These are phyloP conservation scores for Leptopilina clavipes DNA, from an alignment of 1,140 invertebrate species.

Conservation along the genomic window DNA sequence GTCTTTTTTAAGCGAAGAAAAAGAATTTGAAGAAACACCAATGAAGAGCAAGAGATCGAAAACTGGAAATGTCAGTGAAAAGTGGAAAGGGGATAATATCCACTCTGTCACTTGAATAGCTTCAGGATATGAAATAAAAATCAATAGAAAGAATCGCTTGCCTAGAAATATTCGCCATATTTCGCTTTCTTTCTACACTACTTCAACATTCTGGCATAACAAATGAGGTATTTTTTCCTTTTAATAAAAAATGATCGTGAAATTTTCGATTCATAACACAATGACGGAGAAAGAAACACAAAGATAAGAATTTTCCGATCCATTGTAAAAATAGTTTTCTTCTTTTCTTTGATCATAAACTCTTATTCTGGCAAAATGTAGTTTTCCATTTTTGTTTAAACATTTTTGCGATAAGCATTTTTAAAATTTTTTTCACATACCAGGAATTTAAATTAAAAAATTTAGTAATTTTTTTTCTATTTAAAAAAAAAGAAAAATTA, in stretches of 20 bases:
- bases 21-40: conserved; percentile 33
- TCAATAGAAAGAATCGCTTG: conserved; percentile 63
- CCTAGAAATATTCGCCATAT: conserved; percentile 61
- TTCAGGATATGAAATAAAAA: conserved; percentile 65
- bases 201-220: conserved; percentile 1
- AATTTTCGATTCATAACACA: neutral
- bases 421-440: too few relatives aligned
- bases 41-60: conserved; percentile 31
- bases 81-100: conserved; percentile 44
- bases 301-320: neutral
- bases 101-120: conserved; percentile 49
- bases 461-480: too few relatives aligned
- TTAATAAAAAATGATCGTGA: neutral
- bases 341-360: too few relatives aligned
- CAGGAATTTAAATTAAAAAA: too few relatives aligned
- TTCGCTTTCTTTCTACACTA: conserved; percentile 39
- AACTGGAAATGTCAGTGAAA: conserved; percentile 39
- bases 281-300: neutral
- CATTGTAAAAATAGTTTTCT: too few relatives aligned
- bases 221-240: neutral
- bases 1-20: conserved; percentile 19
- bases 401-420: too few relatives aligned
- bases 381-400: too few relatives aligned
- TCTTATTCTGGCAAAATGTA: too few relatives aligned
- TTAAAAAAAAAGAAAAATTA: too few relatives aligned